phyloP scores from a whole-genome alignment of 2,797 vertebrate species.

The Yasuhikotakia modesta region DNA sequence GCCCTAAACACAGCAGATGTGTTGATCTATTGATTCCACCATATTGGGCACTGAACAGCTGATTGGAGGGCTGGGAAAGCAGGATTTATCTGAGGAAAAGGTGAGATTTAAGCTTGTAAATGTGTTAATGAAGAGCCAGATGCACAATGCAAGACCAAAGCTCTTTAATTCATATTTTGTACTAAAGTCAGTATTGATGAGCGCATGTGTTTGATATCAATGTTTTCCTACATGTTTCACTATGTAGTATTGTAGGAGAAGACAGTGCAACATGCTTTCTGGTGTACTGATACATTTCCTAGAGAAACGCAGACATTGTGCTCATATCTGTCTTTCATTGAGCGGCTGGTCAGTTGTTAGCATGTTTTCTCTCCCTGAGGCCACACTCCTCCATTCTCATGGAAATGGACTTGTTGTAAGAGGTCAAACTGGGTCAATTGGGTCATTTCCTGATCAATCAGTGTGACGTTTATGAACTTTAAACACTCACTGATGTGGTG shows the following conservation, averaged over 20 bases:
- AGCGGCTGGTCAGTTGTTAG: conserved; percentile 41
- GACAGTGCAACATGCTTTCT: background rate
- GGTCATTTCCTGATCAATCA: conserved; percentile 75
- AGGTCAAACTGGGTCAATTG: conserved; percentile 68
- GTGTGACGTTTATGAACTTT: conserved; percentile 75
- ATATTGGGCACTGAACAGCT: conserved; percentile 41
- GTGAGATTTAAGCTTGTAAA: conserved; percentile 41
- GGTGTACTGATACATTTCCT: background rate
- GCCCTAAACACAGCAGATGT: conserved; percentile 56
- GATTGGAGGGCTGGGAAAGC: conserved; percentile 46
- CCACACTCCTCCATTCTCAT: conserved; percentile 69
- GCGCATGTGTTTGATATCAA: background rate
- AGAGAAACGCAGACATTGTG: background rate
- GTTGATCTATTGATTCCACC: conserved; percentile 56
- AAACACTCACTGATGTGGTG: conserved; percentile 69
- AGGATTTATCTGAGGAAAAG: conserved; percentile 46
- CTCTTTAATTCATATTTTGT: background rate
- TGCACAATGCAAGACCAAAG: conserved; percentile 17
- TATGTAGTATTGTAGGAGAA: background rate
- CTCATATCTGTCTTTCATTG: conserved; percentile 11
- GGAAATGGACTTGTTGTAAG: conserved; percentile 67
- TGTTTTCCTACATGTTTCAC: background rate
- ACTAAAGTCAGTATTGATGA: background rate
- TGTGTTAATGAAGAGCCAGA: conserved; percentile 55
- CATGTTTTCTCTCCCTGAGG: conserved; percentile 52